These are phyloP conservation scores for Drosophila pectinifera DNA, from an alignment of 1,140 invertebrate species.

Conservation along the genomic window DNA sequence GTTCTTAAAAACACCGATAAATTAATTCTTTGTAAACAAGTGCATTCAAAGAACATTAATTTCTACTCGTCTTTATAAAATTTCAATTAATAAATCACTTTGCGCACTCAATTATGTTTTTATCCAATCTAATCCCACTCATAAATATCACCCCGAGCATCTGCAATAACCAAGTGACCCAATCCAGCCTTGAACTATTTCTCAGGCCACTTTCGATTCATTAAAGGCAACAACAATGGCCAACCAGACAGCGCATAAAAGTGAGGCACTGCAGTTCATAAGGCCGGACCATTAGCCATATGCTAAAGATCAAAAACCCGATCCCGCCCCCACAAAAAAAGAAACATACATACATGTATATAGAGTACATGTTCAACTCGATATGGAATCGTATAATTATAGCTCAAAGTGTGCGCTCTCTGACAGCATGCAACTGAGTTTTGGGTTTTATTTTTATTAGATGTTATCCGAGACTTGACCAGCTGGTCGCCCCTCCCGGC, in stretches of 20 bases:
- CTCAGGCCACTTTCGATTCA: conserved; percentile 38
- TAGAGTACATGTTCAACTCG: conserved; percentile 28
- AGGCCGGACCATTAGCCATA: conserved; percentile 63
- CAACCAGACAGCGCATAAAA: conserved; percentile 21
- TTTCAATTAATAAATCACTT: conserved; percentile 8
- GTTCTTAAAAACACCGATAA: not conserved
- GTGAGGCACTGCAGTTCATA: conserved; percentile 47
- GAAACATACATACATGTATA: conserved; percentile 6
- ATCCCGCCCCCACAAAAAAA: conserved; percentile 34
- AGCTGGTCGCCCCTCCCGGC: conserved; percentile 34
- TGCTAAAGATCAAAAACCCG: conserved; percentile 67
- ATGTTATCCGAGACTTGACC: conserved; percentile 69
- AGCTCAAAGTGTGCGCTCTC: conserved; percentile 24
- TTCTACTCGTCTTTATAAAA: not conserved
- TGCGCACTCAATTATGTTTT: not conserved
- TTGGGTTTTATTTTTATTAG: conserved; percentile 64
- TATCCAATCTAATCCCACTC: not conserved
- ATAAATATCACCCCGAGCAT: conserved; percentile 1
- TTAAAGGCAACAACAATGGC: conserved; percentile 15
- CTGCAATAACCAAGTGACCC: conserved; percentile 20
- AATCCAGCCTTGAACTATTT: conserved; percentile 43
- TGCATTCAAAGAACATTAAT: not conserved
- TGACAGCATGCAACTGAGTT: conserved; percentile 42
- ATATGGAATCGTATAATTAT: conserved; percentile 74
- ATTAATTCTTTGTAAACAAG: too few relatives aligned